Percentiles rank a stretch among this genome's conserved stretches.
phyloP scores from a whole-genome alignment of 2,888 invertebrate species.

The Leptopterna dolabrata region DNA sequence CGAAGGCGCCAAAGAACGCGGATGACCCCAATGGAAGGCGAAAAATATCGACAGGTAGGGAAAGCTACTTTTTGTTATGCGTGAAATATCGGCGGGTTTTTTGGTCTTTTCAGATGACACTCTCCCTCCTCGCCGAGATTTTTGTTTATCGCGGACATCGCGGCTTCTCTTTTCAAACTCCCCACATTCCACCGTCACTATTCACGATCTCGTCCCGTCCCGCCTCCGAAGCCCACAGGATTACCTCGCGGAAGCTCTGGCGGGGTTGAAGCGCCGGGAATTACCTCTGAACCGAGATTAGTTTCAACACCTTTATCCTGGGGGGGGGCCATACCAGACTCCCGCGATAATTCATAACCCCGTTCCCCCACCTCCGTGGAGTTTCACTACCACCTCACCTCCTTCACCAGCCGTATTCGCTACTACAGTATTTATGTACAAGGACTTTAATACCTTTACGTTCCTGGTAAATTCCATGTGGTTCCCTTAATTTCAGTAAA shows the following conservation, averaged over 20 bases:
- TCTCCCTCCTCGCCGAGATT: neutral
- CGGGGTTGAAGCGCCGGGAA: constrained; percentile 4
- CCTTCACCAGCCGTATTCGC: neutral
- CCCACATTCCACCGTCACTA: neutral
- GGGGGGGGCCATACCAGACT: neutral
- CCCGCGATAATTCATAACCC: constrained; percentile 47
- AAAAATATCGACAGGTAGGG: neutral
- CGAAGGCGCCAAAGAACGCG: no score
- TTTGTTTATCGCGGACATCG: neutral
- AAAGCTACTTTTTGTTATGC: neutral
- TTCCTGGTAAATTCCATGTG: constrained; percentile 11
- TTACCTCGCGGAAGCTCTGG: neutral
- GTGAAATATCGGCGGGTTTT: neutral
- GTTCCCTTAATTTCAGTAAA: constrained; percentile 47
- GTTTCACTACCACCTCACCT: neutral
- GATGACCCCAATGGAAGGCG: no score
- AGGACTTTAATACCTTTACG: constrained; percentile 44
- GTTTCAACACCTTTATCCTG: constrained; percentile 53
- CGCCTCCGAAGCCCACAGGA: neutral
- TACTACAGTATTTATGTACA: constrained; percentile 48
- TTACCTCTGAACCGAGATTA: constrained; percentile 49
- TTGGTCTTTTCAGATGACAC: neutral
- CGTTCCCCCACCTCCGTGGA: neutral
- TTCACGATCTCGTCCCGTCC: neutral
- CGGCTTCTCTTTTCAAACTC: neutral